Conservation (phyloP, 2,888 invertebrate species). For the Cylindroiulus punctatus region DNA sequence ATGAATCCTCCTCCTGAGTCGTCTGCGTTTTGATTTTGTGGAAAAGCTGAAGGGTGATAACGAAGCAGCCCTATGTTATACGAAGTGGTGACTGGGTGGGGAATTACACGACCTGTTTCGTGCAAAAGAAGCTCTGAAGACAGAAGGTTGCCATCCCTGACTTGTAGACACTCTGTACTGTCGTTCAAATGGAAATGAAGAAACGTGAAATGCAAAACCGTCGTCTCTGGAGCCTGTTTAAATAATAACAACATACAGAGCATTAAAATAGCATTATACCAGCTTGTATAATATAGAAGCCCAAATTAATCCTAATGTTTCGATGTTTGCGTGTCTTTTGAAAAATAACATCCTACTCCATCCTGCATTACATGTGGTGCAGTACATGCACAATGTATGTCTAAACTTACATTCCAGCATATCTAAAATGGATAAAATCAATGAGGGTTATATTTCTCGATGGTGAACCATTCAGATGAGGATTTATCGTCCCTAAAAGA, state of each 20-base stretch:
- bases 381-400: no score
- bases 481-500: neutral
- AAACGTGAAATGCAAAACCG: conserved; percentile 46
- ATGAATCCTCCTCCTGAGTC: conserved; percentile 38
- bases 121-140: conserved; percentile 51
- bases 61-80: conserved; percentile 8
- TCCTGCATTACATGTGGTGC: no score
- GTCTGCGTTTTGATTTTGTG: neutral
- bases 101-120: conserved; percentile 47
- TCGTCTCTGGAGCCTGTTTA: conserved; percentile 28
- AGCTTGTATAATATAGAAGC: no score
- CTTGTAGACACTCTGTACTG: conserved; percentile 53
- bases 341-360: no score
- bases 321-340: no score
- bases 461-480: neutral
- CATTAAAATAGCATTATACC: no score
- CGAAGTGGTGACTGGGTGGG: conserved; percentile 45
- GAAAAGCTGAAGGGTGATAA: conserved; percentile 40
- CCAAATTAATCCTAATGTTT: no score
- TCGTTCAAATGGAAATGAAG: conserved; percentile 53
- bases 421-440: neutral
- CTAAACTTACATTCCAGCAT: no score
- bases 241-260: neutral
- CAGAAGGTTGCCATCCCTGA: conserved; percentile 46
- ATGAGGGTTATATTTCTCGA: neutral